Evolutionary conservation across 2,888 invertebrate species (phyloP), one percentile per base, ranked within the genome.

Genomic region (Axea sp.): DNA sequence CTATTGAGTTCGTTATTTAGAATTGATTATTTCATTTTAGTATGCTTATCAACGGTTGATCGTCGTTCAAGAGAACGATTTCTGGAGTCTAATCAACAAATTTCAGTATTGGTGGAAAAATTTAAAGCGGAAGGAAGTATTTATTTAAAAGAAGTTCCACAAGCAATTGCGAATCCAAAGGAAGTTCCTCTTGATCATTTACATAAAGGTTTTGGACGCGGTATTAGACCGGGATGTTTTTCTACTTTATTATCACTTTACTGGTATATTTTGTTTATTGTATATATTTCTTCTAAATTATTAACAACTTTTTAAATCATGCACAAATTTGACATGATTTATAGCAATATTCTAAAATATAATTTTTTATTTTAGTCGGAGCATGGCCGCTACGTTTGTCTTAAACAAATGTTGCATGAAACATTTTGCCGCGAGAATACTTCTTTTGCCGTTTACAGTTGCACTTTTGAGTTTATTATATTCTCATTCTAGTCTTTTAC

Each of bases 81-180:
- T 83, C 90, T 96, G 33, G 96, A 97, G 84, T 98, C 97, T 0
- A 96, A 96, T 84, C 95, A 95, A 80, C 97, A 97, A 88, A 97
- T 98, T 77, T 93, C 95, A 1, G 94, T 95, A 0, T 88, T 98
- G 8, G 96, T 97, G 0, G 96, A 97, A 80, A 94, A 96, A 82
- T 97, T 97, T 87, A 95, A 95, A 83, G 88, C 94, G 22, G 96
- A 97, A 87, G 96, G 96, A 0, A 92, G 92, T 3, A 91, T 92
- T 5, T 92, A 93, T 78, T 90, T 93, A 85, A 94, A 94, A 82
- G 91, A 87, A 64, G 83, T 83, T 9, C 85, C 87, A 0, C 81
- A 81, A 55, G 77, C 77, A 11, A 76, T 86, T 5, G 82, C 86
- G 0, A 86, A 85, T 15, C 81, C 88, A 14, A 86, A 86, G 69